Conservation (phyloP, 2,797 vertebrate genomes). For the Argya squamiceps region DNA sequence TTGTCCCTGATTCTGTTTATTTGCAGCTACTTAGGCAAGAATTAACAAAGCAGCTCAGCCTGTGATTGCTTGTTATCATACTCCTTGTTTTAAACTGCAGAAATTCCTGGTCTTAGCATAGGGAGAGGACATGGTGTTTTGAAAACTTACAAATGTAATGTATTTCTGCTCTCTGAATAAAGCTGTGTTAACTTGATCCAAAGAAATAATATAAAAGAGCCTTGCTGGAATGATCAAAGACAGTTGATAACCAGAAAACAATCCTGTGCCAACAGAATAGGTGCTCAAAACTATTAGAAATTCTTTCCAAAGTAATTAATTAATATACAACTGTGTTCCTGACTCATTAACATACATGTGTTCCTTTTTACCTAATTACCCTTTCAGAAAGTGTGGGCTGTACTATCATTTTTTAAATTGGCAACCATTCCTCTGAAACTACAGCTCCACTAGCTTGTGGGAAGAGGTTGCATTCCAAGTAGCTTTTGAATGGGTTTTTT, state of each 20-base stretch:
- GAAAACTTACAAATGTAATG: not conserved
- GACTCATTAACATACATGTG: not conserved
- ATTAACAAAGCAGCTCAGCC: not conserved
- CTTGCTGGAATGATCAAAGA: not conserved
- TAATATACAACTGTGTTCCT: not conserved
- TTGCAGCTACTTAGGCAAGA: not conserved
- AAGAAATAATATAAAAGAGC: not conserved
- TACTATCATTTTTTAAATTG: not conserved
- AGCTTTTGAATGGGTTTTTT: not conserved
- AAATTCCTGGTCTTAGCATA: not conserved
- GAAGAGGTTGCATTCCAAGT: conserved; percentile 6
- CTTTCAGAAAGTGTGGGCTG: not conserved
- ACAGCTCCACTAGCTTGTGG: not conserved
- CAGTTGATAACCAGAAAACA: not conserved
- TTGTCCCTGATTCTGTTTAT: not conserved
- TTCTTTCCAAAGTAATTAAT: not conserved
- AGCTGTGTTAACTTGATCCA: not conserved
- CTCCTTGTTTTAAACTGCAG: not conserved
- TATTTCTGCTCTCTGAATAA: not conserved
- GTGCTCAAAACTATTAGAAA: not conserved
- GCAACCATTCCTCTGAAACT: not conserved
- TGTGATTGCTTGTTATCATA: not conserved
- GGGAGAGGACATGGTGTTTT: not conserved
- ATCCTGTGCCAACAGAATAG: not conserved
- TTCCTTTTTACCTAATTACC: not conserved